A percentile compares a stretch with the other conserved stretches of the same genome.
phyloP scores from a whole-genome alignment of 2,888 invertebrate species.

The Danaus chrysippus region DNA sequence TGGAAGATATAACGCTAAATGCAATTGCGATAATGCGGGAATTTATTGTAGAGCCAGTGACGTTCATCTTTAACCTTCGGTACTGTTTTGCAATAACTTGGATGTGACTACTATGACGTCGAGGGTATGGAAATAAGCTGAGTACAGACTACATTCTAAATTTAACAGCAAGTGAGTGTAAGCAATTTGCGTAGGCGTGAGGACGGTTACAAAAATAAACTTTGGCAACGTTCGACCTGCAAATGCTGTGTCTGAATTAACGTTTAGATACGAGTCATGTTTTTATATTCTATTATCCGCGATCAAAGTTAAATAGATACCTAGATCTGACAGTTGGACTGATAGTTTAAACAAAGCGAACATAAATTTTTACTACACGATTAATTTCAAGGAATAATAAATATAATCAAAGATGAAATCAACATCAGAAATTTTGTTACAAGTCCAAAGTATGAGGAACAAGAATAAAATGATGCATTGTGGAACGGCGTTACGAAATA shows the following conservation, averaged over 20 bases:
- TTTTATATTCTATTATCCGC: conserved; percentile 18
- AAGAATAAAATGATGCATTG: too few species aligned
- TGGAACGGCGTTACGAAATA: too few species aligned
- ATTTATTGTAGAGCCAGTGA: conserved; percentile 1
- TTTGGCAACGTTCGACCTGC: conserved; percentile 58
- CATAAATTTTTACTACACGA: background rate
- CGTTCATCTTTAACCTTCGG: conserved; percentile 2
- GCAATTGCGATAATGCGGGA: conserved; percentile 26
- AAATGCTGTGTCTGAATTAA: conserved; percentile 18
- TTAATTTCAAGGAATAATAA: too few species aligned
- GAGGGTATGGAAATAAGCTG: conserved; percentile 49
- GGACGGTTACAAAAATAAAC: conserved; percentile 62
- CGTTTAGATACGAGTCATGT: conserved; percentile 9
- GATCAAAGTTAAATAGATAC: conserved; percentile 11
- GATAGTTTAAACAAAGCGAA: background rate
- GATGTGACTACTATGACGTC: conserved; percentile 20
- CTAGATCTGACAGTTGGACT: background rate
- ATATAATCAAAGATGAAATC: too few species aligned
- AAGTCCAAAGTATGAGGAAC: too few species aligned
- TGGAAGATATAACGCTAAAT: conserved; percentile 33
- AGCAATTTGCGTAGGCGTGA: conserved; percentile 72
- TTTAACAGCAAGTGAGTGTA: conserved; percentile 74
- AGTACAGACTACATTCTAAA: conserved; percentile 69
- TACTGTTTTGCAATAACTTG: conserved; percentile 12
- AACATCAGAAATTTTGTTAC: too few species aligned